A percentile compares a stretch with the other conserved stretches of the same genome.
These are phyloP conservation scores for Caenorhabditis briggsae DNA, from an alignment of 1,140 invertebrate species.

Conservation along the genomic window DNA sequence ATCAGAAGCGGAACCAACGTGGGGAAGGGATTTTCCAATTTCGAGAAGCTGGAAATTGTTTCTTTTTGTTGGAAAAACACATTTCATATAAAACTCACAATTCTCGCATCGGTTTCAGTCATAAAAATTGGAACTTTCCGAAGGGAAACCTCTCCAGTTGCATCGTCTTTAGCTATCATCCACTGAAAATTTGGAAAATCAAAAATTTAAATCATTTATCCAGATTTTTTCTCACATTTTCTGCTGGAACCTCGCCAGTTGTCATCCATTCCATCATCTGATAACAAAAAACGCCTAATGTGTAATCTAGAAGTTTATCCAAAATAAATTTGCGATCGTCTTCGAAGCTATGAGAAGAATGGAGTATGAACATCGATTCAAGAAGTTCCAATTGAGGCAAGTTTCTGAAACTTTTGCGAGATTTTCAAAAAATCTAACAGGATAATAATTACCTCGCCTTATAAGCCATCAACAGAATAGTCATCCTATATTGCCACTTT, in stretches of 20 bases:
- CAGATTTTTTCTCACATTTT: not conserved
- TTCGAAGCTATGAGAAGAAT: not conserved
- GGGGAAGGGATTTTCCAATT: slow-evolving; percentile 36
- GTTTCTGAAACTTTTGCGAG: not conserved
- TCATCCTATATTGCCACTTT: not conserved
- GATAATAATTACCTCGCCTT: not conserved
- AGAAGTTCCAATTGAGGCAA: slow-evolving; percentile 19
- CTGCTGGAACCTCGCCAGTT: not conserved
- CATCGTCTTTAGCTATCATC: slow-evolving; percentile 21
- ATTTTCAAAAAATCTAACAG: not conserved
- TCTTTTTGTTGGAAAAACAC: too few relatives aligned
- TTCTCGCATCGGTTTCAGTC: not conserved
- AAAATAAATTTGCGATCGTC: not conserved
- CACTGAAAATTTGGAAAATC: slow-evolving; percentile 41
- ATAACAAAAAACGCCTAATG: slow-evolving; percentile 42
- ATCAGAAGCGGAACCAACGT: not conserved
- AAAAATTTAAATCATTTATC: not conserved
- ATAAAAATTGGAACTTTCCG: slow-evolving; percentile 21
- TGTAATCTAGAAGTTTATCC: slow-evolving; percentile 12
- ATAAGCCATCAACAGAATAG: not conserved
- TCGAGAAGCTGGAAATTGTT: slow-evolving; percentile 35
- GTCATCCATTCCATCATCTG: slow-evolving; percentile 52
- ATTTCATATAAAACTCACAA: not conserved
- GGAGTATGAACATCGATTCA: slow-evolving; percentile 1
- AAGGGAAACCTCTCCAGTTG: not conserved